Percentiles rank a stretch among this genome's conserved stretches.
These are phyloP conservation scores for Pandemis heparana DNA, from an alignment of 2,888 invertebrate genomes.

Conservation along the genomic window DNA sequence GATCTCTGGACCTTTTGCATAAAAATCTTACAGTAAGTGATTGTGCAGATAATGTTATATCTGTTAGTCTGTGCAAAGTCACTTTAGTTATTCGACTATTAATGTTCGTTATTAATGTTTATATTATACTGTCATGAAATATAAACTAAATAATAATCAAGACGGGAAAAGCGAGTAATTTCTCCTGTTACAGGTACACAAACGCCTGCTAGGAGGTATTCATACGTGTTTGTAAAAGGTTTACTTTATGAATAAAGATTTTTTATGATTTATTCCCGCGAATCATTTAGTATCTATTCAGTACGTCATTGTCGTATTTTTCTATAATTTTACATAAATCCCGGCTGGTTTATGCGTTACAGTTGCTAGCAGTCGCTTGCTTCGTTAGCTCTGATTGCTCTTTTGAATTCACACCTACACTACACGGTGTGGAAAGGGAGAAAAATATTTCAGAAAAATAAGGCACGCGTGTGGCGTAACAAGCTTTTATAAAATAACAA, in stretches of 20 bases:
- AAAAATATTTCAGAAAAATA: slow-evolving; percentile 21
- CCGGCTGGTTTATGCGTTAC: neutral
- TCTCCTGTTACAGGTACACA: no score
- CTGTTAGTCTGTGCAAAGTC: no score
- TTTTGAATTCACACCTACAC: slow-evolving; percentile 30
- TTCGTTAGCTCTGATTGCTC: slow-evolving; percentile 39
- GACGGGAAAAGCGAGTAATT: no score
- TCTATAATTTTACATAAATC: neutral
- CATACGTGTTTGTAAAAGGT: no score
- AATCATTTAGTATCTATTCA: neutral
- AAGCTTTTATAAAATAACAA: slow-evolving; percentile 15
- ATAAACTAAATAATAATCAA: no score
- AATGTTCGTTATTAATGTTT: no score
- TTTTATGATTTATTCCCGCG: neutral
- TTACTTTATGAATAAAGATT: neutral
- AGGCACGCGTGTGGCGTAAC: neutral
- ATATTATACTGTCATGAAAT: no score
- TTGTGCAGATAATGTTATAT: no score
- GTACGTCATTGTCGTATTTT: neutral
- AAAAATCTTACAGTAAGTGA: no score
- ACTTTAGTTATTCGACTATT: no score
- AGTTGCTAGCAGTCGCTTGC: slow-evolving; percentile 6
- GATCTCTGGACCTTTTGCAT: neutral
- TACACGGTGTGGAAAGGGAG: slow-evolving; percentile 4
- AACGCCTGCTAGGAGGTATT: no score